Evolutionary conservation across 2,113 vertebrate species (phyloP), one percentile per base, ranked within the genome.

Genomic region (Amblyopsis rosae): DNA sequence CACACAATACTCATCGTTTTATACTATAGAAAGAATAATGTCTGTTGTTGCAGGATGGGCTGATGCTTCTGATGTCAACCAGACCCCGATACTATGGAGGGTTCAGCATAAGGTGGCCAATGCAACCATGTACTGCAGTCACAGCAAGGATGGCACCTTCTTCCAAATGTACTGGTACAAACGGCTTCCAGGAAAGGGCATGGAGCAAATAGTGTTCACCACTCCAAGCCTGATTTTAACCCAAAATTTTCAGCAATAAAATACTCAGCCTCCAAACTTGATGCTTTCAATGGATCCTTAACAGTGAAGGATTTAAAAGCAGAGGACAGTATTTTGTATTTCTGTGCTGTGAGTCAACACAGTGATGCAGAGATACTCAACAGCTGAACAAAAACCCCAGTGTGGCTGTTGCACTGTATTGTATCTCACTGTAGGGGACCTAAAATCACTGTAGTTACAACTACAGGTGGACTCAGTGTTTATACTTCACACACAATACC

Each of bases 131-230:
- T 66, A 59, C 19, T 80, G 70, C 17, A 45, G 35, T 4, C 79
- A 81, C 59, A 64, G 15, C 3, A 59, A 58, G 65, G 69, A 33
- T 16, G 0, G 12, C 8, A 0, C 0, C 9, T 76, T 67, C 16
- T 17, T 1, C 12, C 60, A 69, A 62, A 84, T 84, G 78, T 76
- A 81, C 75, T 73, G 82, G 83, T 82, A 71, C 64, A 60, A 49
- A 35, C 83, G 82, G 55, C 58, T 54, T 0, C 72, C 65, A 17
- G 73, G 65, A 62, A 54, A 86, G 15, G 62, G 33, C 0, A 82
- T 91, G 76, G 63, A 58, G 10, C 66, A 64, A 9, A 72, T 91
- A 0, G 82, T 92, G 15, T 83, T 67, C 0, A 79, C 59, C 2
- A 1, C n/a, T 1, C 0, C 2, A 5, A 57, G 4, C 8, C 48